A percentile compares a stretch with the other conserved stretches of the same genome.
phyloP scores from a whole-genome alignment of 2,888 invertebrate species.

The Alitta virens region DNA sequence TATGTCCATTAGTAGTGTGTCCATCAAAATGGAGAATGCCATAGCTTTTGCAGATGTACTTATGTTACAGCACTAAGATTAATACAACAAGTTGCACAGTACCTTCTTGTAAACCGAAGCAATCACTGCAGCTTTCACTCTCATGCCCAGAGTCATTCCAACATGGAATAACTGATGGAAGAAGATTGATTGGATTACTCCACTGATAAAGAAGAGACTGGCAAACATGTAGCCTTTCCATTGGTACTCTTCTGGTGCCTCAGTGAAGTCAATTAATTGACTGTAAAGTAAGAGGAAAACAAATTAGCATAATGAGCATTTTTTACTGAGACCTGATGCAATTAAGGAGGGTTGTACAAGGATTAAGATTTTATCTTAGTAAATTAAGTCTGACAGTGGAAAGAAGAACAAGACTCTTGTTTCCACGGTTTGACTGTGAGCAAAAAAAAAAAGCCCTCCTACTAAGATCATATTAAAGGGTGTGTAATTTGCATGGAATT shows the following conservation, averaged over 20 bases:
- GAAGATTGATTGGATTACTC: conserved; percentile 31
- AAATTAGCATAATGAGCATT: background rate
- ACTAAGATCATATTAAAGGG: background rate
- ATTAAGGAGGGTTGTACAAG: no score
- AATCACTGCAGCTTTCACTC: conserved; percentile 43
- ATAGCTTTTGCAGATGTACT: no score
- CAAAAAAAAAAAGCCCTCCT: no score
- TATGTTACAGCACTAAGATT: no score
- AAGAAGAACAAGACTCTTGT: no score
- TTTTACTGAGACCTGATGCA: background rate
- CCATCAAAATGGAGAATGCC: no score
- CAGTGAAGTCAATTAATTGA: conserved; percentile 44
- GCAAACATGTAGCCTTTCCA: conserved; percentile 91
- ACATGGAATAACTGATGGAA: conserved; percentile 38
- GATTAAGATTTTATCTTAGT: no score
- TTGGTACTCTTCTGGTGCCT: conserved; percentile 54
- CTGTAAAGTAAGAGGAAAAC: conserved; percentile 28
- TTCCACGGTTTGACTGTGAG: no score
- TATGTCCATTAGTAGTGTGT: no score
- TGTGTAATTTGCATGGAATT: no score
- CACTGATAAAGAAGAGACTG: conserved; percentile 34
- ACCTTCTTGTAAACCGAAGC: conserved; percentile 52
- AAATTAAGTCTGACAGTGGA: no score
- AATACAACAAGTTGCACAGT: background rate
- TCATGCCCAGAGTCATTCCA: conserved; percentile 41